A percentile compares a stretch with the other conserved stretches of the same genome.
phyloP scores from a whole-genome alignment of 2,797 vertebrate genomes.

The Galago senegalensis region DNA sequence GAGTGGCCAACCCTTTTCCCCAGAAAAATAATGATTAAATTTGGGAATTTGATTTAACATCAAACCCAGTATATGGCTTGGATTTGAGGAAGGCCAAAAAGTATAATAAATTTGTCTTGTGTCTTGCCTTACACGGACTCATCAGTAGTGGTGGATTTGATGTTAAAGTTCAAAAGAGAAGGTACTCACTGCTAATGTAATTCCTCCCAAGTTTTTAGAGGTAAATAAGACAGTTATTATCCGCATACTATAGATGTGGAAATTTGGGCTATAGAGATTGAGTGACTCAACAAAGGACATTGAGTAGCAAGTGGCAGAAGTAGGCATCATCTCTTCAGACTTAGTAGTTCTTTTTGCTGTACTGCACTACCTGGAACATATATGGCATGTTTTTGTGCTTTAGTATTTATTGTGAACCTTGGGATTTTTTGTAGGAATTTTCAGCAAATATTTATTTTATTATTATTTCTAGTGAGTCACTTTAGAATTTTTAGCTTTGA shows the following conservation, averaged over 20 bases:
- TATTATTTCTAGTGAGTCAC: conserved; percentile 41
- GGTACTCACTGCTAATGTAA: background rate
- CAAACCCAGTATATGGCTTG: background rate
- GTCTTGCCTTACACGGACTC: background rate
- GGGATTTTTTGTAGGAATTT: conserved; percentile 47
- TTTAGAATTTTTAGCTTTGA: conserved; percentile 44
- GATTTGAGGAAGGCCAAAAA: conserved; percentile 28
- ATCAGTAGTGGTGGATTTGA: conserved; percentile 15
- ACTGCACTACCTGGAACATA: background rate
- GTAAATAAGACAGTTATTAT: conserved; percentile 29
- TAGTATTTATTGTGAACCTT: conserved; percentile 28
- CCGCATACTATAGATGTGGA: conserved; percentile 47
- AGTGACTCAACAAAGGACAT: conserved; percentile 52
- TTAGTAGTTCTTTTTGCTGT: background rate
- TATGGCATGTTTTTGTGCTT: background rate
- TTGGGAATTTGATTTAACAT: conserved; percentile 36
- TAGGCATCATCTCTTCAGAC: conserved; percentile 47
- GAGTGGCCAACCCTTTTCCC: background rate
- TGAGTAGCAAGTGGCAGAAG: conserved; percentile 33
- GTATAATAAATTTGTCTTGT: background rate
- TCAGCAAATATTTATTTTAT: conserved; percentile 58
- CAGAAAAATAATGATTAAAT: conserved; percentile 55
- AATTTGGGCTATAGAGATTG: background rate
- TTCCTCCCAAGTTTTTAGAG: background rate
- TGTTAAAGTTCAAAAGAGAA: conserved; percentile 43